Evolutionary conservation across 2,113 vertebrate genomes (phyloP), one percentile per base, ranked within the genome.

Genomic region (Scalopus aquaticus): DNA sequence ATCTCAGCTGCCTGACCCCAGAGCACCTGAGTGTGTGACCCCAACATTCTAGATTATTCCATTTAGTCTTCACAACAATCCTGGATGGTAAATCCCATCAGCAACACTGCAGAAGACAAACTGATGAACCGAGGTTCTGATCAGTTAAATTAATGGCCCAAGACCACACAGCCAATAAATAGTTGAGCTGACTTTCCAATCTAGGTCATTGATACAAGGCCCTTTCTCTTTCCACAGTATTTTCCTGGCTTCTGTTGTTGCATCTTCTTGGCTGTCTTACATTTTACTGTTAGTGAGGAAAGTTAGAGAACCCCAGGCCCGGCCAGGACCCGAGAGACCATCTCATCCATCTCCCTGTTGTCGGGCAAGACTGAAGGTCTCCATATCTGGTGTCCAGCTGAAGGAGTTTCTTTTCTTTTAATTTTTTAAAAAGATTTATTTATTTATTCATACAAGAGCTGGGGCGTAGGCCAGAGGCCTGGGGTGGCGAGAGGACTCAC

Each of bases 151-250:
- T 16, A 58, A 78, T 86, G 51, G 19, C 9, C 49, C 24, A 60
- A n/a, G 51, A 46, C 89, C 17, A 49, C 26, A 64, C 17, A 93
- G 58, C 3, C 19, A 60, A 32, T 69, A 85, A 93, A 80, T 76
- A 58, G 78, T 83, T 12, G 46, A 91, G 19, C 17, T 90, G 85
- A n/a, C 22, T 92, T 96, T 93, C 22, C 76, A 87, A 0, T 58
- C 54, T 39, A 49, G 24, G 35, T 76, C 24, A 8, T 77, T 69
- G 73, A 78, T 28, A 76, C 62, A 90, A 90, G 32, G 78, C n/a
- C 49, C 44, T 81, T 95, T 84, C n/a, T 76, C 65, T 60, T 79
- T 70, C 26, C 74, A 74, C 9, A 46, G 46, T 83, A 22, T 74
- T 93, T 84, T 92, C 44, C 62, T 96, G 88, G 77, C n/a, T 81